Base-by-base conservation (phyloP, 2,888 invertebrate species). In the Limenitis camilla region DNA sequence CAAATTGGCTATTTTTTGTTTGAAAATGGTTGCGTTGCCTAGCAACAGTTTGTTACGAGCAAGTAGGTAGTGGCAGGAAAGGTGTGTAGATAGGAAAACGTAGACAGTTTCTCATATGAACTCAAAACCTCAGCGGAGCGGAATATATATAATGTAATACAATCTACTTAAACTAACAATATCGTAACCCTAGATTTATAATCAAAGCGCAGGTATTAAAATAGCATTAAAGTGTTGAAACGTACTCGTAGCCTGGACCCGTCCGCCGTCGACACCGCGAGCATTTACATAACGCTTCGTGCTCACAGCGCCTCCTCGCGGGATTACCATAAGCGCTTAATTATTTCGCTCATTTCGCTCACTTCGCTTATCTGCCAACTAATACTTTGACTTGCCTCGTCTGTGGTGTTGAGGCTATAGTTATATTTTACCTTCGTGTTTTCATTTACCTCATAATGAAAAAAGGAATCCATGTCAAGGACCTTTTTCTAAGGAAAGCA, bases 241-340 rank as follows among this genome's bases (percentile, higher is more conserved):
- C 40, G 40, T 45, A 40, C 29, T 3, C 38, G 27, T 39, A 33
- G 40, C 35, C 35, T 11, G 40, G 51, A 51, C 44, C 43, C 44
- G 50, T 40, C 44, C 44, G 40, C 38, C 44, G 50, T 45, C 44
- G 50, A 45, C 44, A 40, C 40, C 35, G 43, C 49, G 44, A 47
- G 50, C 46, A 56, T 56, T 56, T 53, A 56, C 50, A 53, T 56
- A 56, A 56, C 49, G 50, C 28, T 53, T 40, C 50, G 42, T 51
- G 56, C 47, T 56, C 50, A 50, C 53, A 50, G 45, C 43, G 45
- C 38, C 47, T 53, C 52, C 47, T 39, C 50, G 32, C 40, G 48
- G 52, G 48, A 56, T 59, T 59, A 59, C 56, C 53, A 56, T 60
- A 59, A 59, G 47, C 59, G 59, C 52, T 52, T 52, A 56, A 51